These are phyloP conservation scores for Eulimnadia texana DNA, from an alignment of 1,140 invertebrate species.

Conservation along the genomic window DNA sequence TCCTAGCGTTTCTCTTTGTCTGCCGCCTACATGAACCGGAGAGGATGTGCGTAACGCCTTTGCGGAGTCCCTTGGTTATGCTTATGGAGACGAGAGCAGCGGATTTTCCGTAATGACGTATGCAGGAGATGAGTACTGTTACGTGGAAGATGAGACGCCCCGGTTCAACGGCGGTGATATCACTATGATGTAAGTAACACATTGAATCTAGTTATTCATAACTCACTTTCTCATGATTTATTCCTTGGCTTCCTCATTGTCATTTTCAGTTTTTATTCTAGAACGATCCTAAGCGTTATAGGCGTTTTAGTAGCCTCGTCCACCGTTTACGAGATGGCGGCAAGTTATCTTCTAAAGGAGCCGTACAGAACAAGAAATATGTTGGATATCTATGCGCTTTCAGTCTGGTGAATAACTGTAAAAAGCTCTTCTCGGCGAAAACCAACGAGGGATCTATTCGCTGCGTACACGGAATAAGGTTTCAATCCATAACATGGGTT, in stretches of 20 bases:
- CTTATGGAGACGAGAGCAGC: neutral
- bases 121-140: too few species aligned
- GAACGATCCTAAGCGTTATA: too few species aligned
- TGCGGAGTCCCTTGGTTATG: neutral
- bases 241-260: too few species aligned
- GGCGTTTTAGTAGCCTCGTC: neutral
- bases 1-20: neutral
- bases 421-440: neutral
- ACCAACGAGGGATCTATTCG: constrained; percentile 23
- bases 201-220: too few species aligned
- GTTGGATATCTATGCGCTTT: constrained; percentile 23
- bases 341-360: neutral
- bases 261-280: too few species aligned
- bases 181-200: too few species aligned
- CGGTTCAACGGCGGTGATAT: too few species aligned
- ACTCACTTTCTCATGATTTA: too few species aligned
- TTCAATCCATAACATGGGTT: constrained; percentile 12
- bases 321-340: neutral
- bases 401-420: neutral
- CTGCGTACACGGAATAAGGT: constrained; percentile 3
- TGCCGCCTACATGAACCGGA: constrained; percentile 3
- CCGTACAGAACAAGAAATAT: neutral
- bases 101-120: neutral
- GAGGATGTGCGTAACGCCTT: neutral
- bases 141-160: too few species aligned